phyloP scores from a whole-genome alignment of 2,888 invertebrate species.

The Conus canariensis region DNA sequence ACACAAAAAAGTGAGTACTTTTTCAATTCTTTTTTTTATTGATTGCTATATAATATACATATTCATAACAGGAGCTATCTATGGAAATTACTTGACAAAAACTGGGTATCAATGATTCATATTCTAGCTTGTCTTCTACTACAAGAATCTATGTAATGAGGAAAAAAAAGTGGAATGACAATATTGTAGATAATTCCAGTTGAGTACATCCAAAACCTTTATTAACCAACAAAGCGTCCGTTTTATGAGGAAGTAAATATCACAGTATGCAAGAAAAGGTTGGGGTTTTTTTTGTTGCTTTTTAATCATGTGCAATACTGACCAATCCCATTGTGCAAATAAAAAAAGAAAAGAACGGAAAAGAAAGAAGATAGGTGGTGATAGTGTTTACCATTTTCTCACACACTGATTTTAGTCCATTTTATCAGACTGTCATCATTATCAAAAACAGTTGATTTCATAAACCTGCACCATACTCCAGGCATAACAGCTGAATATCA shows the following conservation, averaged over 20 bases:
- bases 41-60: not conserved
- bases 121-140: constrained; percentile 16
- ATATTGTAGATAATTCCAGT: not conserved
- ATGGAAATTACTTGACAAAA: not conserved
- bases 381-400: not conserved
- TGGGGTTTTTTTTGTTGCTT: too few relatives aligned
- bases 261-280: constrained; percentile 13
- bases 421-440: too few relatives aligned
- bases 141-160: not conserved
- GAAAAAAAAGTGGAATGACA: not conserved
- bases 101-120: not conserved
- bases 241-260: not conserved
- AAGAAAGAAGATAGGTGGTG: not conserved
- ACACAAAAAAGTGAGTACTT: not conserved
- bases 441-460: too few relatives aligned
- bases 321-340: constrained; percentile 22
- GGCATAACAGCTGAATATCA: too few relatives aligned
- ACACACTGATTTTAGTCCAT: not conserved
- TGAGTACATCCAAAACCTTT: not conserved
- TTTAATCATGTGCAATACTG: not conserved
- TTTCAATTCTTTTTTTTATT: not conserved
- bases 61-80: not conserved
- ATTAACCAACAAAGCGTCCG: not conserved
- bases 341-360: not conserved
- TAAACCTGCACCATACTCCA: too few relatives aligned